These are phyloP conservation scores for Endomychus coccineus DNA, from an alignment of 2,888 invertebrate genomes.

Conservation along the genomic window DNA sequence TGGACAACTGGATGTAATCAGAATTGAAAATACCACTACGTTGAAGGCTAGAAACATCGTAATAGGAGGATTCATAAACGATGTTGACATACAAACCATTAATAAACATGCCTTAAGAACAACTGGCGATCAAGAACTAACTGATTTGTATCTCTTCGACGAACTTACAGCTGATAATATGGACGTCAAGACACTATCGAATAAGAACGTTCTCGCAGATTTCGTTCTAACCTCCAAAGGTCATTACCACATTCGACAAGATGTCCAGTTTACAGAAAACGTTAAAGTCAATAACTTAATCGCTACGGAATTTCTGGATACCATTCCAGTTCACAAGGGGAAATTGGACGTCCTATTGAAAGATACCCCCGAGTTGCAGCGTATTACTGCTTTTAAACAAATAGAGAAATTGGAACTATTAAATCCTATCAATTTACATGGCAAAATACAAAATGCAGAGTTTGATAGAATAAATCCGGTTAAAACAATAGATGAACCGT, in stretches of 20 bases:
- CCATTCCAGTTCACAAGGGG: constrained; percentile 41
- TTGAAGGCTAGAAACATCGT: constrained; percentile 42
- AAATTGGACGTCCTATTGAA: constrained; percentile 45
- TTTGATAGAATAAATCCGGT: constrained; percentile 44
- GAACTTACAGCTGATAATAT: constrained; percentile 36
- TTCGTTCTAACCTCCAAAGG: constrained; percentile 41
- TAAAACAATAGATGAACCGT: constrained; percentile 40
- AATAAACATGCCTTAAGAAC: constrained; percentile 45
- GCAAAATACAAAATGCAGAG: constrained; percentile 43
- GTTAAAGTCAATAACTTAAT: constrained; percentile 38
- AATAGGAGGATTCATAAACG: constrained; percentile 47
- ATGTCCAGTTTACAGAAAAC: constrained; percentile 42
- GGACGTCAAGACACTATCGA: constrained; percentile 20
- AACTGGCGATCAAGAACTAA: constrained; percentile 45
- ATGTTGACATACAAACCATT: constrained; percentile 42
- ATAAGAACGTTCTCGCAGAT: constrained; percentile 29
- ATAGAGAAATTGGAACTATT: constrained; percentile 44
- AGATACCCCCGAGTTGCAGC: constrained; percentile 40
- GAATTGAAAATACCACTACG: constrained; percentile 21
- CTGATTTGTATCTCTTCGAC: constrained; percentile 34
- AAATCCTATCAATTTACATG: constrained; percentile 43
- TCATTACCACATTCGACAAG: constrained; percentile 42
- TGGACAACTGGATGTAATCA: neutral
- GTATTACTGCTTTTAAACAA: constrained; percentile 42
- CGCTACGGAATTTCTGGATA: constrained; percentile 44